These are phyloP conservation scores for Panthera uncia DNA, from an alignment of 2,113 vertebrate genomes.

Conservation along the genomic window DNA sequence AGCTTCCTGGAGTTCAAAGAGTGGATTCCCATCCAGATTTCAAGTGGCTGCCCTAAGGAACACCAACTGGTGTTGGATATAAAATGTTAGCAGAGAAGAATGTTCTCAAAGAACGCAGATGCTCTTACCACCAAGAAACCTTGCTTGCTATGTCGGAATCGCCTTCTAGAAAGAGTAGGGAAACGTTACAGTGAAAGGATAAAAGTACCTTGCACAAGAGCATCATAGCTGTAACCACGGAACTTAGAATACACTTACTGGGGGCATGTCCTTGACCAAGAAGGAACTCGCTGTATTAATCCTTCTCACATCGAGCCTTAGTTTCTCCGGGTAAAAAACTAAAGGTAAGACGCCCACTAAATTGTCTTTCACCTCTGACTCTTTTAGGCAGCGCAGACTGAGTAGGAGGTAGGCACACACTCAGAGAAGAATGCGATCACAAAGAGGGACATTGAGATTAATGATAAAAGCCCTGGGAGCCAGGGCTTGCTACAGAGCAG, in stretches of 20 bases:
- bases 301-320: neutral
- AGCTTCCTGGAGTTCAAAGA: neutral
- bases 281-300: neutral
- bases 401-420: neutral
- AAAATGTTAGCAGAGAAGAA: neutral
- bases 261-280: fast-evolving
- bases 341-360: neutral
- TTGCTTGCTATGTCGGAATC: neutral
- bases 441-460: neutral
- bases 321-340: neutral
- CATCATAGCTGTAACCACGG: neutral
- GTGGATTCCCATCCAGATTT: neutral
- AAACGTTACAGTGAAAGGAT: neutral
- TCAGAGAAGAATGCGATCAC: neutral
- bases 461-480: neutral
- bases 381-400: neutral
- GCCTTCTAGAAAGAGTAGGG: neutral
- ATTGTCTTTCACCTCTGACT: neutral
- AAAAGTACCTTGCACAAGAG: neutral
- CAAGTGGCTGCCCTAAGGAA: neutral
- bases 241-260: neutral
- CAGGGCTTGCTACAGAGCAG: neutral
- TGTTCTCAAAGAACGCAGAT: neutral
- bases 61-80: neutral
- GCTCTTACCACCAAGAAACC: neutral